Percentiles rank a stretch among this genome's conserved stretches.
phyloP scores from a whole-genome alignment of 1,140 invertebrate species.

The Portunus trituberculatus region DNA sequence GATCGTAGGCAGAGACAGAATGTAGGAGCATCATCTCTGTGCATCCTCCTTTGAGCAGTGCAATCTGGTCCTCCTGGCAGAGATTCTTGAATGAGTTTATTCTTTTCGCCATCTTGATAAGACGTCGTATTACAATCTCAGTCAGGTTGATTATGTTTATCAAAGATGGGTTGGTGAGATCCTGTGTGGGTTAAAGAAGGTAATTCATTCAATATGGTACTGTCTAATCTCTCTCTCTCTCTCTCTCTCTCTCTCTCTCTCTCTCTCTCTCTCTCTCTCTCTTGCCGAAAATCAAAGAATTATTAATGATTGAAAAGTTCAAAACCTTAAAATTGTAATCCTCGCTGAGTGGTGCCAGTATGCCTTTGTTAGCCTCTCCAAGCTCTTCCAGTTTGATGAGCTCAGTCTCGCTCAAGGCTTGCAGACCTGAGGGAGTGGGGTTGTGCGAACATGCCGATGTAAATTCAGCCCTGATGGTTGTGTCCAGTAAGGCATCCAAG shows the following conservation, averaged over 20 bases:
- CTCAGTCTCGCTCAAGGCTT: conserved; percentile 88
- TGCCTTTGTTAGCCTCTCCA: conserved; percentile 90
- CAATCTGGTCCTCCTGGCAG: conserved; percentile 95
- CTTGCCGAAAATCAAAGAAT: no score
- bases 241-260: no score
- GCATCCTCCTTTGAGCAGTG: conserved; percentile 92
- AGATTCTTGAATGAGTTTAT: conserved; percentile 93
- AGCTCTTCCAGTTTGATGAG: conserved; percentile 90
- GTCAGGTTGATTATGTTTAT: conserved; percentile 94
- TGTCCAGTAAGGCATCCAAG: conserved; percentile 74
- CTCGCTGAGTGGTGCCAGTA: conserved; percentile 90
- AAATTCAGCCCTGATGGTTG: conserved; percentile 74
- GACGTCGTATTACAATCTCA: conserved; percentile 91
- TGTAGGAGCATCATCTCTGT: conserved; percentile 96
- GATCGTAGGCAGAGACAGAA: conserved; percentile 93
- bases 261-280: no score
- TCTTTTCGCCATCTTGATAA: conserved; percentile 96
- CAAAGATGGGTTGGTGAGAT: conserved; percentile 85
- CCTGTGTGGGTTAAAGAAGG: conserved; percentile 45
- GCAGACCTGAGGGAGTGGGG: conserved; percentile 82
- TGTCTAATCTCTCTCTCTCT: no score
- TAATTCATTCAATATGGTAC: neutral
- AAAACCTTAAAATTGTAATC: conserved; percentile 84
- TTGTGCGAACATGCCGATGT: conserved; percentile 59
- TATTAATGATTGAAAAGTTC: neutral